Evolutionary conservation across 64 coral and sea anemone genomes (phyloP), one percentile per base, ranked within the genome.

Genomic region (Montipora capricornis): DNA sequence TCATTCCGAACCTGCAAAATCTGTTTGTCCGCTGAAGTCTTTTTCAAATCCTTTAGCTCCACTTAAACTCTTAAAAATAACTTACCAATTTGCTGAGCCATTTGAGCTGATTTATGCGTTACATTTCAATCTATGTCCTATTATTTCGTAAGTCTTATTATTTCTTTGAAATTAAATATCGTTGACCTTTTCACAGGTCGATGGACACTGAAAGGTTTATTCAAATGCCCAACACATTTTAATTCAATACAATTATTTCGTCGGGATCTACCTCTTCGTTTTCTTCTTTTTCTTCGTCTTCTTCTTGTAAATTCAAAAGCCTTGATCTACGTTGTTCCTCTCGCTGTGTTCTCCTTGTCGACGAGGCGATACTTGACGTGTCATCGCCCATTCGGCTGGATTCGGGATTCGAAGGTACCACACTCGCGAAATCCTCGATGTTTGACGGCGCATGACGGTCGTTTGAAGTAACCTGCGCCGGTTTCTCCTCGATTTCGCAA

Each of bases 221-320:
- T 37, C 37, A 37, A 37, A 37, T 37, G 37, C 37, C 37, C 37
- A 26, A 46, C 15, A 19, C 5, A 15, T 46, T 84, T 80, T 46
- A 86, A 46, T 59, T 86, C 45, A 86, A n/a, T n/a, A 86, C 82
- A 5, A 86, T 73, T 69, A 86, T 86, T 73, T 86, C 82, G 5
- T 86, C 82, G 20, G 82, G 64, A 47, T 73, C 61, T 45, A 16
- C 53, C 53, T 57, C 52, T 55, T 55, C 81, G 16, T 84, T 60
- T 68, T 58, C 49, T 45, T 15, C 66, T 8, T 46, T 0, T 11
- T 57, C 52, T 55, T 55, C 81, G 16, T 84, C 16, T 48, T 58
- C 49, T 45, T 86, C 82, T 15, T 86, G 64, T 46, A 86, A 78
- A 78, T 48, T 19, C 2, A 78, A 48, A 49, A 86, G 64, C 47